These are phyloP conservation scores for Desmophyllum pertusum DNA, from an alignment of 92 coral and sea anemone genomes.

Conservation along the genomic window DNA sequence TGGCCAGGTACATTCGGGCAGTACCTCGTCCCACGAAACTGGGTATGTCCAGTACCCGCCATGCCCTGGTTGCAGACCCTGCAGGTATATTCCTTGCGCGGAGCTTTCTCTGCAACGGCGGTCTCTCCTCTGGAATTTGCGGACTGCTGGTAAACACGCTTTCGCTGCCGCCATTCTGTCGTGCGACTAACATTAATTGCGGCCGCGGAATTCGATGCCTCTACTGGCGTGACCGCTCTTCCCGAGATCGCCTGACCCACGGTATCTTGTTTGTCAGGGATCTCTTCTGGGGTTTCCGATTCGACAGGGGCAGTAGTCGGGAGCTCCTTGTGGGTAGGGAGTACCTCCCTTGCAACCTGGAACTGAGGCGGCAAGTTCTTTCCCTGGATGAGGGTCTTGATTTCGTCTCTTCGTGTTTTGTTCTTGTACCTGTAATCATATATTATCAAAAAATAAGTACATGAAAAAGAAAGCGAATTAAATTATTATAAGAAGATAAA, in stretches of 20 bases:
- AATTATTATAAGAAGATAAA: too few species aligned
- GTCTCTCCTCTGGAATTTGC: constrained; percentile 9
- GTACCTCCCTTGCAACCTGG: neutral
- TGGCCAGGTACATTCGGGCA: constrained; percentile 55
- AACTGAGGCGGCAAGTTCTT: neutral
- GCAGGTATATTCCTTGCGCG: constrained; percentile 24
- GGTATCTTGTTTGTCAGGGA: neutral
- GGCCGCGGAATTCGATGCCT: too few species aligned
- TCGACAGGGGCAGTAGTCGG: neutral
- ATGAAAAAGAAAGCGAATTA: too few species aligned
- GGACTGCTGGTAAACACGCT: neutral
- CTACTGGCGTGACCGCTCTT: too few species aligned
- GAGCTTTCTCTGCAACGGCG: constrained; percentile 13
- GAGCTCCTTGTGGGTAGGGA: neutral
- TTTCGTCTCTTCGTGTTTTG: constrained; percentile 34
- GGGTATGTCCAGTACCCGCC: constrained; percentile 51
- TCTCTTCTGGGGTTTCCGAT: neutral
- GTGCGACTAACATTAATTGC: neutral
- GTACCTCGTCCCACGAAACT: constrained; percentile 48
- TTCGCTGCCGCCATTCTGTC: constrained; percentile 22
- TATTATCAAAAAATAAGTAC: too few species aligned
- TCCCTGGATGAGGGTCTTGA: constrained; percentile 41
- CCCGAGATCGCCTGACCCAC: neutral
- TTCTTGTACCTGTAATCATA: constrained; percentile 46
- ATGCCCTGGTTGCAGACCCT: constrained; percentile 35